Base-by-base conservation (phyloP, 2,797 vertebrate species). In the Ciconia nigra region DNA sequence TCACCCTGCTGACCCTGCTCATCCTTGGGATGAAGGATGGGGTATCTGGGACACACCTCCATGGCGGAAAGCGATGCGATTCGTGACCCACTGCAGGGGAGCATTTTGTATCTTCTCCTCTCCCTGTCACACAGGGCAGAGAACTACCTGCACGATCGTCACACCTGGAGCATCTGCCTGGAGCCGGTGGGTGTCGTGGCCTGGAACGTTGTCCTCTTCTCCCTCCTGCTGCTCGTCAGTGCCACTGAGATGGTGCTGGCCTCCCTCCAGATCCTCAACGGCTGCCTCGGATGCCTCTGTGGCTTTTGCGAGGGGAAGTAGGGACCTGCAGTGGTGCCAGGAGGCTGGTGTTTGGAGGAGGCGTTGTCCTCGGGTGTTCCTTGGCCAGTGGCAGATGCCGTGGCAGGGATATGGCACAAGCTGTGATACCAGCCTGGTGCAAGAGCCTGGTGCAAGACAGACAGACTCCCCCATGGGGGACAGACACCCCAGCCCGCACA, bases 161-260 rank as follows among this genome's bases (percentile, higher is more conserved):
- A 37, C 3, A 70, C 95, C 46, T 98, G 98, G 98, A 98, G 46
- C 76, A 82, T 92, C 91, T 99, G 99, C 71, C 44, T 92, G 21
- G 97, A 95, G 71, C 99, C 99, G 0, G n/a, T 94, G 3, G 98
- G 99, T 8, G 73, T 97, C 0, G 99, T 99, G 16, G 39, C 98
- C 95, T 99, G 99, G 99, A 99, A 99, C 1, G 90, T 99, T 0
- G 97, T 97, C 21, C 98, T 99, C 47, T 99, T 99, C 97, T 98
- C 97, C 65, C 90, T 98, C 5, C 96, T 99, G 59, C 96, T 99
- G 95, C 87, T 98, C 14, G 19, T 98, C 97, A 98, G 98, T 1
- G 6, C 94, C 3, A 26, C 99, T 2, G 99, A 99, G 97, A 57
- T 98, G 89, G 83, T 98, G 46, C 98, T 99, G 89, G 98, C 99